These are phyloP conservation scores for Nebria salina DNA, from an alignment of 2,888 invertebrate genomes.

Conservation along the genomic window DNA sequence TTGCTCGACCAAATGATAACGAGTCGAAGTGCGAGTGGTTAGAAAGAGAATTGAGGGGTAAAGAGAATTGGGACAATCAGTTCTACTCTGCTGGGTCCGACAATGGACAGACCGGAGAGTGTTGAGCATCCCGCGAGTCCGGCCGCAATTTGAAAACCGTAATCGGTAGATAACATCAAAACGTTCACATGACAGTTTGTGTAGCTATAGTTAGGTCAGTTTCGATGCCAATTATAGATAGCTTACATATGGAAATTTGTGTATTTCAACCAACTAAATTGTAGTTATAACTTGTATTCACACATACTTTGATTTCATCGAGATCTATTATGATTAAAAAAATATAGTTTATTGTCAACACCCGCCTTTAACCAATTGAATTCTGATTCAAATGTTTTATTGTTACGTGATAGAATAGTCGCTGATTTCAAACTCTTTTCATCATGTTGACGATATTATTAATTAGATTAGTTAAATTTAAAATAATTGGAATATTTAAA, in stretches of 20 bases:
- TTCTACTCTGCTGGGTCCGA: constrained; percentile 18
- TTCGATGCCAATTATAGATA: constrained; percentile 41
- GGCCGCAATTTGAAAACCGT: not conserved
- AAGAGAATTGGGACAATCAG: not conserved
- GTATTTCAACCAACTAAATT: constrained; percentile 13
- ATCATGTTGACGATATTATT: too few relatives aligned
- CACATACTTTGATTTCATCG: not conserved
- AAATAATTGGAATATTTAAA: too few relatives aligned
- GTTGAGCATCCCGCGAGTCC: not conserved
- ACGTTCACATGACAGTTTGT: constrained; percentile 2
- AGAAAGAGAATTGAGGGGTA: not conserved
- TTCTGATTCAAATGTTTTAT: too few relatives aligned
- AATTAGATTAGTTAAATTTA: too few relatives aligned
- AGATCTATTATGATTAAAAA: not conserved
- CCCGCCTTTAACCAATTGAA: too few relatives aligned
- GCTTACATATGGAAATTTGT: constrained; percentile 40
- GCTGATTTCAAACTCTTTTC: too few relatives aligned
- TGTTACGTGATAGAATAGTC: too few relatives aligned
- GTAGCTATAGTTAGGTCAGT: constrained; percentile 23
- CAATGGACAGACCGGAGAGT: not conserved
- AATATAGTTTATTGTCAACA: too few relatives aligned
- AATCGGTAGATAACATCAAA: constrained; percentile 26
- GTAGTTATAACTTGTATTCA: not conserved
- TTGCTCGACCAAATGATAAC: not conserved
- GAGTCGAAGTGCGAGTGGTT: not conserved